These are phyloP conservation scores for Hipposideros larvatus DNA, from an alignment of 2,797 vertebrate species.

Conservation along the genomic window DNA sequence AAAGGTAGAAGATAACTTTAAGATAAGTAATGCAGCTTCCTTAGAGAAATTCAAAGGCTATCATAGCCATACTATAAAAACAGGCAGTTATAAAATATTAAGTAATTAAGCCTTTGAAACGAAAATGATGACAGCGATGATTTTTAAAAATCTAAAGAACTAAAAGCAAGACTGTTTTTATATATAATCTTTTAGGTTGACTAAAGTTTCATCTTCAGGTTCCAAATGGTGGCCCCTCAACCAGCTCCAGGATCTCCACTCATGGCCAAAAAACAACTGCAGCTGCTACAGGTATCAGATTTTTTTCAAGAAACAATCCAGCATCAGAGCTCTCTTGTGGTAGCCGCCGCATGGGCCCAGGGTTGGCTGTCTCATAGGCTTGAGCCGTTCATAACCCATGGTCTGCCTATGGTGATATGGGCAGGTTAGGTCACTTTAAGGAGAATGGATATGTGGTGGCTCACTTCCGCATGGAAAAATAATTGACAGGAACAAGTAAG, in stretches of 20 bases:
- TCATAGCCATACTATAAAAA: background rate
- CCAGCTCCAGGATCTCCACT: background rate
- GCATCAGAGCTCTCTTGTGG: background rate
- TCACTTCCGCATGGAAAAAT: background rate
- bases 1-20: background rate
- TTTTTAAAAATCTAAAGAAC: background rate
- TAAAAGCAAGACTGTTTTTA: background rate
- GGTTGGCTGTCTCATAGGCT: background rate
- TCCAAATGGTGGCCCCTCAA: background rate
- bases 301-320: background rate
- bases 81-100: background rate
- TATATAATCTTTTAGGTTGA: background rate
- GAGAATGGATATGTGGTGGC: background rate
- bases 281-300: background rate
- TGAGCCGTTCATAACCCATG: background rate
- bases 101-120: background rate
- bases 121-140: background rate
- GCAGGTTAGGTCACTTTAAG: background rate
- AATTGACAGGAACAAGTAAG: background rate
- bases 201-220: background rate
- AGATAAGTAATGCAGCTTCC: background rate
- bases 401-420: accelerated
- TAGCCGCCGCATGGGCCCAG: background rate
- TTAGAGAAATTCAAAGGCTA: background rate
- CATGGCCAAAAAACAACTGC: background rate